A percentile compares a stretch with the other conserved stretches of the same genome.
Conservation (phyloP, 2,797 vertebrate genomes). For the Acropternis orthonyx region DNA sequence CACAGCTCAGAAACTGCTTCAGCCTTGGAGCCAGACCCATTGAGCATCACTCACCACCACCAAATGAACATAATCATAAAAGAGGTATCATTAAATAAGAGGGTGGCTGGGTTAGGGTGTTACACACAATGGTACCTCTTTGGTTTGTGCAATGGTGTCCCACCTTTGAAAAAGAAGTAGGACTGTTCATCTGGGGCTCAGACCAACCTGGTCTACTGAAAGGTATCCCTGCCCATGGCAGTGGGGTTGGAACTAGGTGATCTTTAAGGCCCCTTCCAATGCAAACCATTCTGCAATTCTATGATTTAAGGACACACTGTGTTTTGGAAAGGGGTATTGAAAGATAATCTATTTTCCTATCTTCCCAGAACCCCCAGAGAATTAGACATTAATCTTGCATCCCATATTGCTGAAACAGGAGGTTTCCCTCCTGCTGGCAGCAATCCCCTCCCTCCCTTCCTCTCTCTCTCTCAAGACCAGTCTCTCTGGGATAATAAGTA, state of each 20-base stretch:
- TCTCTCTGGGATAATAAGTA: background rate
- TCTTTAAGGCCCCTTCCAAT: background rate
- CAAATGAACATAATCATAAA: accelerated
- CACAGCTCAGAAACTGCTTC: background rate
- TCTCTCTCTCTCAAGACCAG: background rate
- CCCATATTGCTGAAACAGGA: background rate
- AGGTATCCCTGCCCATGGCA: background rate
- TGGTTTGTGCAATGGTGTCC: accelerated
- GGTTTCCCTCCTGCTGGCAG: background rate
- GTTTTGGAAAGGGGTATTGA: background rate
- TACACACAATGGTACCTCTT: accelerated
- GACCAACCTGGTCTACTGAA: background rate
- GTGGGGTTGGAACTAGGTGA: background rate
- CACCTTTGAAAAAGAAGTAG: background rate
- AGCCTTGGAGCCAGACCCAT: background rate
- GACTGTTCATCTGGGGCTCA: background rate
- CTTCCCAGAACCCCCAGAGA: background rate
- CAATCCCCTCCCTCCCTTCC: background rate
- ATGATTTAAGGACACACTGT: background rate
- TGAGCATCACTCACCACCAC: background rate
- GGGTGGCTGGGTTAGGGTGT: accelerated
- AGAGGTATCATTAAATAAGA: background rate
- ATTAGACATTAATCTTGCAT: background rate
- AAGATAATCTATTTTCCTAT: background rate
- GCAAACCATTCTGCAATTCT: background rate